These are phyloP conservation scores for Neopelma chrysocephalum DNA, from an alignment of 2,797 vertebrate species.

Conservation along the genomic window DNA sequence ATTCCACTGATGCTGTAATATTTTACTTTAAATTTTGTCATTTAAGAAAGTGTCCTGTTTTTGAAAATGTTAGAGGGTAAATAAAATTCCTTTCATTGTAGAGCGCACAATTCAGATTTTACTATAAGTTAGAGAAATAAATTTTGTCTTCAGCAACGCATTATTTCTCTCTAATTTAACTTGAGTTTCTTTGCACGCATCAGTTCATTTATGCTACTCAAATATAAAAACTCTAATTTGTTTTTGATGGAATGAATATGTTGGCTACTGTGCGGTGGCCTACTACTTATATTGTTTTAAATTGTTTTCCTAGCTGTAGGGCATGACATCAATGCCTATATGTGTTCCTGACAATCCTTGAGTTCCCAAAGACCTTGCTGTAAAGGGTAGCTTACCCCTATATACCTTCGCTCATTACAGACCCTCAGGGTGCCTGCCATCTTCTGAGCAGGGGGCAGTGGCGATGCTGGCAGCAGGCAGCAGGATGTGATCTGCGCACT, in stretches of 20 bases:
- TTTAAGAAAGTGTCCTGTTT: constrained; percentile 14
- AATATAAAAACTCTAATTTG: neutral
- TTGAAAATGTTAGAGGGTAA: neutral
- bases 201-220: constrained; percentile 19
- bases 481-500: neutral
- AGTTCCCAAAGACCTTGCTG: neutral
- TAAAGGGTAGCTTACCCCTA: neutral
- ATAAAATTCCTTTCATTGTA: neutral
- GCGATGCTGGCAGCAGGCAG: neutral
- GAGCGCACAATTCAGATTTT: neutral
- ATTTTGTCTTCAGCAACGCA: neutral
- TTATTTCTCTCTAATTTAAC: constrained; percentile 27
- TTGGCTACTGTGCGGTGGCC: neutral
- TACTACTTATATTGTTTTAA: neutral
- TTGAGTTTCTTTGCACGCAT: neutral
- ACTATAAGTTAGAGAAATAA: neutral
- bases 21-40: constrained; percentile 19
- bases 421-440: neutral
- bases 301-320: neutral
- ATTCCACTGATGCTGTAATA: neutral
- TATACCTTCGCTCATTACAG: neutral
- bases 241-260: neutral
- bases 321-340: neutral
- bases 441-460: neutral
- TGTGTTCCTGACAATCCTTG: neutral